phyloP scores from a whole-genome alignment of 2,888 invertebrate genomes.

The Fragum whitleyi region DNA sequence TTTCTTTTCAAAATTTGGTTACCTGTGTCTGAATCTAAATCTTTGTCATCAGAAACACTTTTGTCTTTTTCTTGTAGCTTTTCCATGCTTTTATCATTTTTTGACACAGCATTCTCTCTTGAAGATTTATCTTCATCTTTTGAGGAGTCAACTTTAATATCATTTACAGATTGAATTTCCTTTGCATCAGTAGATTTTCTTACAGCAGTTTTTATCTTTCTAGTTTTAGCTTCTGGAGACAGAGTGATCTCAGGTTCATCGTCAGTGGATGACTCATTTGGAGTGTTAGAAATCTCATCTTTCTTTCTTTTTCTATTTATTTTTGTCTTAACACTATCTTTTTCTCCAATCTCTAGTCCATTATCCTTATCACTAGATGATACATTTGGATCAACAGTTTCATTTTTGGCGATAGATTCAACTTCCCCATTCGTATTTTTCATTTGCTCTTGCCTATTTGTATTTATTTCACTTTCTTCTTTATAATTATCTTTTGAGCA shows the following conservation, averaged over 20 bases:
- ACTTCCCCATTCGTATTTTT: too few species aligned
- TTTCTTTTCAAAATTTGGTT: not conserved
- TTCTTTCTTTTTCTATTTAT: slow-evolving; percentile 50
- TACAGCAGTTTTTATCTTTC: slow-evolving; percentile 23
- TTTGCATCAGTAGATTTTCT: slow-evolving; percentile 15
- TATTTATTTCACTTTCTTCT: not conserved
- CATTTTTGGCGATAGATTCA: too few species aligned
- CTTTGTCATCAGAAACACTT: not conserved
- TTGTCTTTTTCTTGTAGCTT: not conserved
- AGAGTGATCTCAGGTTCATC: slow-evolving; percentile 23
- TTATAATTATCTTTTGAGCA: not conserved
- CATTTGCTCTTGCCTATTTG: too few species aligned
- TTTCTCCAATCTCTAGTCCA: not conserved
- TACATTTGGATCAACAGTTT: too few species aligned
- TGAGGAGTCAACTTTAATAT: not conserved
- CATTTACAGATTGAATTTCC: not conserved
- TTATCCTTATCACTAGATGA: not conserved
- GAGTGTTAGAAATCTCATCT: slow-evolving; percentile 17
- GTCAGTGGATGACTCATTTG: slow-evolving; percentile 31
- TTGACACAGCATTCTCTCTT: not conserved
- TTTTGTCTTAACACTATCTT: slow-evolving; percentile 79
- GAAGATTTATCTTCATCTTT: not conserved
- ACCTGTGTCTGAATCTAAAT: not conserved
- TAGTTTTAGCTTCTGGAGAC: slow-evolving; percentile 19
- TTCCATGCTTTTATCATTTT: not conserved